phyloP scores from a whole-genome alignment of 2,113 vertebrate species.

The Chrysemys picta region DNA sequence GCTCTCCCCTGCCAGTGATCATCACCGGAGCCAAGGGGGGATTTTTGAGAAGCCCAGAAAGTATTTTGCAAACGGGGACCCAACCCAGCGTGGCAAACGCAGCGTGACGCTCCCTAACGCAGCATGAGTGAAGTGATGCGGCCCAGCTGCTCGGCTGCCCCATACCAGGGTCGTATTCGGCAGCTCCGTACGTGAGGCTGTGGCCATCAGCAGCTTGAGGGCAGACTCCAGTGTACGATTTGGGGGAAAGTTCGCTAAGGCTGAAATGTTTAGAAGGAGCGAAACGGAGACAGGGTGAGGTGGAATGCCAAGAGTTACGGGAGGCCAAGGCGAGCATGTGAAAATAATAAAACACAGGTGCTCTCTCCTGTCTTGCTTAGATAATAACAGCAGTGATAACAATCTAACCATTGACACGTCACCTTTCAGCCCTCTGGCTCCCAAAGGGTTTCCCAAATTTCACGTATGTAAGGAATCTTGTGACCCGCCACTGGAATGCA shows the following conservation, averaged over 20 bases:
- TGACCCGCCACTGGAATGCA: constrained; percentile 62
- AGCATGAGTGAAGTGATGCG: constrained; percentile 54
- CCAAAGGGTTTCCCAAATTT: constrained; percentile 45
- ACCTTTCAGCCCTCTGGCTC: constrained; percentile 60
- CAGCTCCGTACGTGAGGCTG: constrained; percentile 18
- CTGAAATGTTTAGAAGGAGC: not conserved
- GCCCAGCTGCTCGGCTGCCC: constrained; percentile 67
- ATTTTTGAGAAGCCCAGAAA: constrained; percentile 67
- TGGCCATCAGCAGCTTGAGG: constrained; percentile 20
- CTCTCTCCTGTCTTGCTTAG: constrained; percentile 24
- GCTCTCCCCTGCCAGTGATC: constrained; percentile 1
- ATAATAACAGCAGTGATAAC: not conserved
- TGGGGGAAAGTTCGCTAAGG: constrained; percentile 38
- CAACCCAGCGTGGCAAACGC: constrained; percentile 65
- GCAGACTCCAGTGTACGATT: constrained; percentile 59
- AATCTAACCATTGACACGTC: constrained; percentile 53
- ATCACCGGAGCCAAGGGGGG: constrained; percentile 28
- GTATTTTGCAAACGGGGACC: constrained; percentile 59
- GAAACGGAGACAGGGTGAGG: not conserved
- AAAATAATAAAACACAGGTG: constrained; percentile 53
- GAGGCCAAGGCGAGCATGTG: constrained; percentile 6
- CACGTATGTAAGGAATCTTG: constrained; percentile 62
- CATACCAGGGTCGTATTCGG: constrained; percentile 25
- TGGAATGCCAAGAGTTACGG: constrained; percentile 38
- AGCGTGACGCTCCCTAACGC: constrained; percentile 60